Evolutionary conservation across 2,888 invertebrate species (phyloP).

Genomic region (Bedellia somnulentella): DNA sequence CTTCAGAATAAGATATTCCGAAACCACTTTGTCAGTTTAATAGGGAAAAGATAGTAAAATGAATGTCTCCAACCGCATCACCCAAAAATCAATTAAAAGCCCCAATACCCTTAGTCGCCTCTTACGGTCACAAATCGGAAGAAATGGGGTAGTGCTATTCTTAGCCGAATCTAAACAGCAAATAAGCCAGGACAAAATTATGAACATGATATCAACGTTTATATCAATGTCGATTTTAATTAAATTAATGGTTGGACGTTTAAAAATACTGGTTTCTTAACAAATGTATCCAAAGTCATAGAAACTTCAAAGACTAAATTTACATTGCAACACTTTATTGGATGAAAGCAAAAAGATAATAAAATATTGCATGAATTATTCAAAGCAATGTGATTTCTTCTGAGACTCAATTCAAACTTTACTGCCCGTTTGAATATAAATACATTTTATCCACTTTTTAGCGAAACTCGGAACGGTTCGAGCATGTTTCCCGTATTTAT

Average conservation of each 20-base stretch:
- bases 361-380: slow-evolving; percentile 19
- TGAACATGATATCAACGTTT: not conserved
- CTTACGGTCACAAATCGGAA: too few relatives aligned
- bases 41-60: too few relatives aligned
- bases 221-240: not conserved
- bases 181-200: slow-evolving; percentile 12
- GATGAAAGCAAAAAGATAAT: slow-evolving; percentile 12
- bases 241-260: not conserved
- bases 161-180: slow-evolving; percentile 31
- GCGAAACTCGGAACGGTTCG: slow-evolving; percentile 20
- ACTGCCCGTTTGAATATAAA: slow-evolving; percentile 35
- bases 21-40: too few relatives aligned
- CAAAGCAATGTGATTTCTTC: slow-evolving; percentile 20
- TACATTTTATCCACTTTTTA: slow-evolving; percentile 22
- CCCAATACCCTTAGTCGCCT: too few relatives aligned
- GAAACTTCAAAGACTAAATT: not conserved
- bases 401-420: slow-evolving; percentile 34
- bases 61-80: too few relatives aligned
- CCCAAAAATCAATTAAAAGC: too few relatives aligned
- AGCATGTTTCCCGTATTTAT: slow-evolving; percentile 2
- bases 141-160: too few relatives aligned
- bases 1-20: too few relatives aligned
- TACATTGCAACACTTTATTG: not conserved
- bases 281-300: not conserved
- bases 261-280: not conserved